Evolutionary conservation across 2,797 vertebrate species (phyloP).

Genomic region (Pteronotus mesoamericanus): DNA sequence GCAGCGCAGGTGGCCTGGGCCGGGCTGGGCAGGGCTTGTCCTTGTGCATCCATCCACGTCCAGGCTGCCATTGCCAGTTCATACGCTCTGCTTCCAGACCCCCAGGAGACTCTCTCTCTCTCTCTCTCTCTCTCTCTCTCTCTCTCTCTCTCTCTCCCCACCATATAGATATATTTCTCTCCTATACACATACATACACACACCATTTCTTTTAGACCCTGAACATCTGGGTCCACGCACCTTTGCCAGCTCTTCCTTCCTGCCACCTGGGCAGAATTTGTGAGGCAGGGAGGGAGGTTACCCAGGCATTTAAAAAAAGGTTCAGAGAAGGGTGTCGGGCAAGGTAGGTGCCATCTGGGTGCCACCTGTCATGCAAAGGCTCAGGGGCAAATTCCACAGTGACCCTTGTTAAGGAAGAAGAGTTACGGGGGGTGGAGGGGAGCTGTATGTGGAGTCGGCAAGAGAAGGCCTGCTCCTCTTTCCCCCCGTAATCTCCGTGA

Average conservation of each 20-base stretch:
- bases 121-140: too few relatives aligned
- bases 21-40: not conserved
- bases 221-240: not conserved
- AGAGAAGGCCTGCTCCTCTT: not conserved
- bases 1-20: not conserved
- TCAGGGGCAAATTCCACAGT: not conserved
- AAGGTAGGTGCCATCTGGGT: not conserved
- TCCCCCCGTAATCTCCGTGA: not conserved
- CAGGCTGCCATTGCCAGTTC: not conserved
- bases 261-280: not conserved
- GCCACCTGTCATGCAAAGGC: not conserved
- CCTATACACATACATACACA: not conserved
- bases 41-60: not conserved
- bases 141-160: not conserved
- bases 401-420: not conserved
- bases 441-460: rapidly evolving
- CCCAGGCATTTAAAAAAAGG: not conserved
- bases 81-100: not conserved
- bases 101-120: not conserved
- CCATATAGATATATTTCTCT: too few relatives aligned
- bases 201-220: not conserved
- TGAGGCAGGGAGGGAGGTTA: not conserved
- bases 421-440: not conserved
- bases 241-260: constrained; percentile 1
- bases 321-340: not conserved